phyloP scores from a whole-genome alignment of 2,888 invertebrate genomes.

The Lomographa bimaculata region DNA sequence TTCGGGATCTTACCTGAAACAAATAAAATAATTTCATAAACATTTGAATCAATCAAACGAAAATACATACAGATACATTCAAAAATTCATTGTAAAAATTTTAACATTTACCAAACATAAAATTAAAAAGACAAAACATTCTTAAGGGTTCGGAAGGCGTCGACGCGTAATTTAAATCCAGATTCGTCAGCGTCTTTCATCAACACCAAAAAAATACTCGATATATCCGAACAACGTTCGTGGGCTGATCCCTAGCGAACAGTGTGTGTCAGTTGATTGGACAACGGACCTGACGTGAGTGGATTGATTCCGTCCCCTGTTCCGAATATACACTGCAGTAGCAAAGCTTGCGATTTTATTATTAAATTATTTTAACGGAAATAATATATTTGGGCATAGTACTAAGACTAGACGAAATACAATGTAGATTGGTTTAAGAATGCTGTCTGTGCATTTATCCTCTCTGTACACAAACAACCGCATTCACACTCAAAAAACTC shows the following conservation, averaged over 20 bases:
- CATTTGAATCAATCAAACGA: too few relatives aligned
- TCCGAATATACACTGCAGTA: slow-evolving; percentile 19
- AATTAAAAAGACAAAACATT: neutral
- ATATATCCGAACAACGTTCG: slow-evolving; percentile 40
- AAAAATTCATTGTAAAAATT: too few relatives aligned
- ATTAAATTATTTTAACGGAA: neutral
- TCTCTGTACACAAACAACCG: too few relatives aligned
- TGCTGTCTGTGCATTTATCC: too few relatives aligned
- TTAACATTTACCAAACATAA: too few relatives aligned
- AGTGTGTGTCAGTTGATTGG: slow-evolving; percentile 78
- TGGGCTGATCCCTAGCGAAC: slow-evolving; percentile 69
- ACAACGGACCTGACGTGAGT: slow-evolving; percentile 74
- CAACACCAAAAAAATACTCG: slow-evolving; percentile 32
- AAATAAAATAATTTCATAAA: slow-evolving; percentile 15
- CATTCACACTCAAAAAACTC: too few relatives aligned
- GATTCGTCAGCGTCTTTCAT: slow-evolving; percentile 43
- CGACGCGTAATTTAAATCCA: slow-evolving; percentile 41
- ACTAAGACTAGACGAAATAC: too few relatives aligned
- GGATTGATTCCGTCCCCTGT: slow-evolving; percentile 69
- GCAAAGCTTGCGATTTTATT: neutral
- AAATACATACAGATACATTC: too few relatives aligned
- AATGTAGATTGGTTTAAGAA: too few relatives aligned
- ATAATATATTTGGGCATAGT: too few relatives aligned
- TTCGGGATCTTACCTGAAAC: slow-evolving; percentile 27
- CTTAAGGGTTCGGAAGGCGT: slow-evolving; percentile 46